Conservation (phyloP, 30 jellyfish, hydroid and myxozoan genomes). For the Aurelia aurita complex sp. Pacific region DNA sequence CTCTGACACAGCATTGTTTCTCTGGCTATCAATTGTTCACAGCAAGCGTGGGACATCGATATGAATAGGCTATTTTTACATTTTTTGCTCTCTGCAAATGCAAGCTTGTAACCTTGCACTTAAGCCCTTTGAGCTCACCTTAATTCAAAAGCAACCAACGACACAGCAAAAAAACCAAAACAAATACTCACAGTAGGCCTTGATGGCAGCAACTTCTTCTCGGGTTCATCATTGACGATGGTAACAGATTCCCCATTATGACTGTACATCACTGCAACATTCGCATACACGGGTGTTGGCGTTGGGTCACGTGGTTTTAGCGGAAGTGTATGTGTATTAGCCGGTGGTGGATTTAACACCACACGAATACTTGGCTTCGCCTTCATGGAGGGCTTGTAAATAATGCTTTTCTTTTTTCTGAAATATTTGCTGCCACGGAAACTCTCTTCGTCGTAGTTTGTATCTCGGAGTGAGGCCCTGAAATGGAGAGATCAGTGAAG, state of each 20-base stretch:
- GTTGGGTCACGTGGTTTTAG: slow-evolving; percentile 51
- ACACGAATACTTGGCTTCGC: slow-evolving; percentile 52
- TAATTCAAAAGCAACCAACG: background rate
- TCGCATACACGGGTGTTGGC: slow-evolving; percentile 31
- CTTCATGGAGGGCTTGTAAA: slow-evolving; percentile 34
- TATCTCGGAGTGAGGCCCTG: slow-evolving; percentile 52
- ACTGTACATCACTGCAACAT: slow-evolving; percentile 21
- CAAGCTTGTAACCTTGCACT: no score
- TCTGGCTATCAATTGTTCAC: no score
- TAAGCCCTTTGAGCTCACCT: no score
- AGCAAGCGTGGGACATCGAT: no score
- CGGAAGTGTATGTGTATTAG: slow-evolving; percentile 26
- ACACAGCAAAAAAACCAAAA: background rate
- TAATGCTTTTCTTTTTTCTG: slow-evolving; percentile 23
- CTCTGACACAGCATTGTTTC: no score
- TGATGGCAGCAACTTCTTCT: slow-evolving; percentile 27
- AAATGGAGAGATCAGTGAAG: background rate
- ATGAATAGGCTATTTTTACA: no score
- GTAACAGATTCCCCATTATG: slow-evolving; percentile 13
- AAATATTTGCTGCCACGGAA: slow-evolving; percentile 10
- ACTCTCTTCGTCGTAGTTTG: slow-evolving; percentile 53
- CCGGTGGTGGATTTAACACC: slow-evolving; percentile 29
- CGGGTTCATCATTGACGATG: background rate
- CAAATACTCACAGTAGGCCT: slow-evolving; percentile 53
- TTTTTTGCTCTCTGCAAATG: no score